A percentile compares a stretch with the other conserved stretches of the same genome.
Conservation (phyloP, 1,140 invertebrate species). For the Harlomillsia oculata region DNA sequence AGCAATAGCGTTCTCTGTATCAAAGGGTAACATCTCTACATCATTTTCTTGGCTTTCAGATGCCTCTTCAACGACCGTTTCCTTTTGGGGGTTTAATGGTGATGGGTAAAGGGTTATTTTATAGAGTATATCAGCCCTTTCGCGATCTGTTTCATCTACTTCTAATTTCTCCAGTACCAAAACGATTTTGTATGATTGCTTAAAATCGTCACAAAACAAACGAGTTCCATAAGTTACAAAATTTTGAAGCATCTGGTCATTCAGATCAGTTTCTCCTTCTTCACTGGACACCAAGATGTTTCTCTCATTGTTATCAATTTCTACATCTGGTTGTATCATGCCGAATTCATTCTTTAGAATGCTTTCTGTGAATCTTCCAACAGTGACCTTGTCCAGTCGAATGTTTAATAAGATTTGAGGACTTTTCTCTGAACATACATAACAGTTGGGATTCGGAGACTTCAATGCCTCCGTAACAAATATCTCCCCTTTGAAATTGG, state of each 20-base stretch:
- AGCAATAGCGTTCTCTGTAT: no score
- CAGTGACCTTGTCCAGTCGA: conserved; percentile 71
- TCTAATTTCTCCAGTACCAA: conserved; percentile 37
- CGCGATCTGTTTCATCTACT: conserved; percentile 7
- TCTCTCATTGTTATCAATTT: conserved; percentile 66
- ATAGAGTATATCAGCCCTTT: conserved; percentile 41
- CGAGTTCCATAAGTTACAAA: no score
- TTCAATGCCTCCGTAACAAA: conserved; percentile 46
- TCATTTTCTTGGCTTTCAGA: no score
- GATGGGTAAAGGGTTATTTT: conserved; percentile 42
- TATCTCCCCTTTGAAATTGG: conserved; percentile 47
- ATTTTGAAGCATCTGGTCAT: no score
- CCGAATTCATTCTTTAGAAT: conserved; percentile 75
- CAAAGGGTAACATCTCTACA: no score
- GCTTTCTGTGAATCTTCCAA: conserved; percentile 72
- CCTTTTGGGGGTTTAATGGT: conserved; percentile 35
- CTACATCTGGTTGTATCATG: conserved; percentile 91
- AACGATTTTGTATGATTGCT: conserved; percentile 77
- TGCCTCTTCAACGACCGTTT: no score
- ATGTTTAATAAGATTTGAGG: no score
- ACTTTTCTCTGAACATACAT: conserved; percentile 45
- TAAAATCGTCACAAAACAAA: conserved; percentile 77
- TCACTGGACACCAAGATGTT: conserved; percentile 83
- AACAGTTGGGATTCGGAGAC: conserved; percentile 52
- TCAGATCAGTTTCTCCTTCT: conserved; percentile 81